Percentiles rank a stretch among this genome's conserved stretches.
phyloP scores from a whole-genome alignment of 2,888 invertebrate genomes.

The Caenorhabditis sp. region DNA sequence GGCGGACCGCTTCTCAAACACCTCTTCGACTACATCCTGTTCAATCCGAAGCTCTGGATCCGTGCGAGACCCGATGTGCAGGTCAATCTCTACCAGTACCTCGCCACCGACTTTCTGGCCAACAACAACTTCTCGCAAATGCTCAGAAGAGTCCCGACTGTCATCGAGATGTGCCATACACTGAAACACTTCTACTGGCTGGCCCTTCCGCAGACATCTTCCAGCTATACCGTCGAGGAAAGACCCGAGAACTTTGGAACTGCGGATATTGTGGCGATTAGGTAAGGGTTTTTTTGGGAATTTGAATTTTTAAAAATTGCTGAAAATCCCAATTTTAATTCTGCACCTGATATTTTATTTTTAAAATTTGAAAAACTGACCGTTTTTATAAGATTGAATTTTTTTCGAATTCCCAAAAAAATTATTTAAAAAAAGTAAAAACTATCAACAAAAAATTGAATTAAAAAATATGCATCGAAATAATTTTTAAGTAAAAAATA shows the following conservation, averaged over 20 bases:
- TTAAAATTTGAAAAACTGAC: too few species aligned
- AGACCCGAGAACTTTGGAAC: slow-evolving; percentile 86
- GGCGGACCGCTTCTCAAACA: slow-evolving; percentile 86
- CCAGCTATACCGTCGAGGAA: slow-evolving; percentile 67
- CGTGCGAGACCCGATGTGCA: slow-evolving; percentile 91
- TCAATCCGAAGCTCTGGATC: slow-evolving; percentile 99
- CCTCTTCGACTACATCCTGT: slow-evolving; percentile 98
- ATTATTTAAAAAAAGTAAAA: too few species aligned
- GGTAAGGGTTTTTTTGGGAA: slow-evolving; percentile 16
- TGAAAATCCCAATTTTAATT: too few species aligned
- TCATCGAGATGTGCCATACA: slow-evolving; percentile 96
- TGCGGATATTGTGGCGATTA: slow-evolving; percentile 93
- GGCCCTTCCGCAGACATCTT: slow-evolving; percentile 90
- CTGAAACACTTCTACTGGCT: slow-evolving; percentile 99
- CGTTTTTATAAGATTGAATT: neutral
- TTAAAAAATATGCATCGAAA: too few species aligned
- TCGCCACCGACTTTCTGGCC: slow-evolving; percentile 98
- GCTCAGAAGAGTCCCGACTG: slow-evolving; percentile 92
- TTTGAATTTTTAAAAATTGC: neutral
- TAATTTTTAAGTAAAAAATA: neutral
- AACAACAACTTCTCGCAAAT: slow-evolving; percentile 89
- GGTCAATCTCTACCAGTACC: slow-evolving; percentile 91
- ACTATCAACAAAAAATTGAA: too few species aligned
- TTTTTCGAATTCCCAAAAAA: too few species aligned
- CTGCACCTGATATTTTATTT: too few species aligned